Evolutionary conservation across 2,797 vertebrate genomes (phyloP).

Genomic region (Holocentrus rufus): DNA sequence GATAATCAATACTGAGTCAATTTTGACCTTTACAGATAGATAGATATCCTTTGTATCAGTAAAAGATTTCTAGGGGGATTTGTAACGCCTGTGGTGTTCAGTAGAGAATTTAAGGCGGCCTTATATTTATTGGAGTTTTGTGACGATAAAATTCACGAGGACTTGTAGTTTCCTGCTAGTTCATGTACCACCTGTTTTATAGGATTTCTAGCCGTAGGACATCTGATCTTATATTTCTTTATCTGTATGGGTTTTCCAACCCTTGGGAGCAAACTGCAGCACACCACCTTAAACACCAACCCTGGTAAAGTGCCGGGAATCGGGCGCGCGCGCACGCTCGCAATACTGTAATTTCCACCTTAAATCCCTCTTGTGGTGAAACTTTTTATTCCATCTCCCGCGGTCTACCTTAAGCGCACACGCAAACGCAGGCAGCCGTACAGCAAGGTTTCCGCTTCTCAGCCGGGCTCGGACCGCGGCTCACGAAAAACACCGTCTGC

Average conservation of each 20-base stretch:
- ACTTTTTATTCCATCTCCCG: conserved; percentile 73
- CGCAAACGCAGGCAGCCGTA: conserved; percentile 87
- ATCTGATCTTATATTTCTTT: background rate
- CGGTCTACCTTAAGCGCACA: conserved; percentile 88
- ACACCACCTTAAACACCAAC: conserved; percentile 15
- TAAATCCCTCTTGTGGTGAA: conserved; percentile 76
- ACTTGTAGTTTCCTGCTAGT: too few species aligned
- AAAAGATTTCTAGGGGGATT: too few species aligned
- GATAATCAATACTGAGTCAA: too few species aligned
- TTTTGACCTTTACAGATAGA: too few species aligned
- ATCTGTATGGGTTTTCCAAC: background rate
- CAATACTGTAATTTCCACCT: conserved; percentile 77
- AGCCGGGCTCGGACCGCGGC: conserved; percentile 82
- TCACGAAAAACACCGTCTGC: conserved; percentile 78
- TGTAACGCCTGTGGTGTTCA: too few species aligned
- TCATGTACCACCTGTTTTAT: too few species aligned
- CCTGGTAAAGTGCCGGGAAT: conserved; percentile 31
- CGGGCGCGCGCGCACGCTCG: conserved; percentile 53
- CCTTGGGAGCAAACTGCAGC: background rate
- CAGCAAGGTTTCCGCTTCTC: conserved; percentile 89
- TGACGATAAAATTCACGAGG: too few species aligned
- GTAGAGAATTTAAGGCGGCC: too few species aligned
- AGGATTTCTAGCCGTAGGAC: too few species aligned
- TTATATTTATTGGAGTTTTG: too few species aligned
- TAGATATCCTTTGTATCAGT: too few species aligned